These are phyloP conservation scores for Goniozus legneri DNA, from an alignment of 1,140 invertebrate species.

Conservation along the genomic window DNA sequence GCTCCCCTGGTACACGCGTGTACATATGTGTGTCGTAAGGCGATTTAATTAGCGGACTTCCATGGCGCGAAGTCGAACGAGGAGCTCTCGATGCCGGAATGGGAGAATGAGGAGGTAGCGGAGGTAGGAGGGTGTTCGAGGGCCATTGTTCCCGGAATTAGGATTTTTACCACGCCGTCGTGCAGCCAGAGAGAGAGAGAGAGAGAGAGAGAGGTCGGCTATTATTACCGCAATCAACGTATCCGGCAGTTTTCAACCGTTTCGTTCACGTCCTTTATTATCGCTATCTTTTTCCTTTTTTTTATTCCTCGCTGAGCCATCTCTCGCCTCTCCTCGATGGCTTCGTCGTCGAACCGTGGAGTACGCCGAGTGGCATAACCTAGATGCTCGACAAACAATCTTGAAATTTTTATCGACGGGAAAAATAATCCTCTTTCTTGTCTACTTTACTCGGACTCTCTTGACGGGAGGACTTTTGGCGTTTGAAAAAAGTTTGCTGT, in stretches of 20 bases:
- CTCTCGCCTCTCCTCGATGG: neutral
- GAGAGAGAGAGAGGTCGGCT: slow-evolving; percentile 22
- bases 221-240: slow-evolving; percentile 42
- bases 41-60: slow-evolving; percentile 50
- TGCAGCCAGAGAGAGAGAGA: too few species aligned
- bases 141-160: slow-evolving; percentile 48
- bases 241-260: slow-evolving; percentile 47
- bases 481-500: slow-evolving; percentile 24
- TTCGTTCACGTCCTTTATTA: slow-evolving; percentile 12
- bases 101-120: too few species aligned
- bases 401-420: too few species aligned
- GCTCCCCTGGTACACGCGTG: neutral
- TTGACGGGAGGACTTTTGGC: too few species aligned
- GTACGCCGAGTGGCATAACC: too few species aligned
- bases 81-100: too few species aligned
- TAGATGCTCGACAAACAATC: too few species aligned
- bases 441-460: neutral
- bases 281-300: neutral
- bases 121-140: too few species aligned
- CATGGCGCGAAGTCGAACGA: slow-evolving; percentile 34
- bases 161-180: slow-evolving; percentile 42
- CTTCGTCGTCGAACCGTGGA: too few species aligned
- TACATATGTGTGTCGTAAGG: slow-evolving; percentile 33
- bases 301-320: neutral
- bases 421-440: neutral